These are phyloP conservation scores for Eilema griseolum DNA, from an alignment of 2,888 invertebrate genomes.

Conservation along the genomic window DNA sequence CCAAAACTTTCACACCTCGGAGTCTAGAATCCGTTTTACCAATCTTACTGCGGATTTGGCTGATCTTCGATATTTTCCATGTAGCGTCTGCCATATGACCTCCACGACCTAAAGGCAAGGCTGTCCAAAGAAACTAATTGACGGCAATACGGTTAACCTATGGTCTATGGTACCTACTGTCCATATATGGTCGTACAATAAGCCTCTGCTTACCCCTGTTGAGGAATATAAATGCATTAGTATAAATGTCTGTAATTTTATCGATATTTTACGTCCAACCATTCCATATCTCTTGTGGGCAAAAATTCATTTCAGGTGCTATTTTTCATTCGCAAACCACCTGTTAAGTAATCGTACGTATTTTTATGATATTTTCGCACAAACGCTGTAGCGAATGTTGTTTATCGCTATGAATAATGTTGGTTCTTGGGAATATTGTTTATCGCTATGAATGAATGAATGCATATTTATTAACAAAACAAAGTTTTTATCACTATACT, in stretches of 20 bases:
- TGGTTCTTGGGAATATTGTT: background rate
- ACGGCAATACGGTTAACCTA: background rate
- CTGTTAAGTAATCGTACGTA: background rate
- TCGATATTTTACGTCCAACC: background rate
- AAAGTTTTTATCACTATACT: background rate
- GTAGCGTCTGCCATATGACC: too few relatives aligned
- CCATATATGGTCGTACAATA: background rate
- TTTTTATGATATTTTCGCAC: slow-evolving; percentile 2
- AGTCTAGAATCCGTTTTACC: too few relatives aligned
- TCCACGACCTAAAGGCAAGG: too few relatives aligned
- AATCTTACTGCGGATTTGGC: too few relatives aligned
- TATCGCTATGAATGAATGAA: background rate
- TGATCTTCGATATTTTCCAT: too few relatives aligned
- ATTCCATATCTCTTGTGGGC: background rate
- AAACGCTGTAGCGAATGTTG: background rate
- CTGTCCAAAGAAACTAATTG: too few relatives aligned
- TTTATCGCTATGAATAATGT: background rate
- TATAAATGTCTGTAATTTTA: background rate
- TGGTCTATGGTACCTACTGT: background rate
- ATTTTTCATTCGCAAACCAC: background rate
- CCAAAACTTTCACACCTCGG: too few relatives aligned
- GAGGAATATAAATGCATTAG: background rate
- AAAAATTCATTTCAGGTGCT: slow-evolving; percentile 1
- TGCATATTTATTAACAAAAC: background rate
- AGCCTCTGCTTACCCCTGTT: background rate